These are phyloP conservation scores for Saturnia japonica DNA, from an alignment of 2,888 invertebrate species.

Conservation along the genomic window DNA sequence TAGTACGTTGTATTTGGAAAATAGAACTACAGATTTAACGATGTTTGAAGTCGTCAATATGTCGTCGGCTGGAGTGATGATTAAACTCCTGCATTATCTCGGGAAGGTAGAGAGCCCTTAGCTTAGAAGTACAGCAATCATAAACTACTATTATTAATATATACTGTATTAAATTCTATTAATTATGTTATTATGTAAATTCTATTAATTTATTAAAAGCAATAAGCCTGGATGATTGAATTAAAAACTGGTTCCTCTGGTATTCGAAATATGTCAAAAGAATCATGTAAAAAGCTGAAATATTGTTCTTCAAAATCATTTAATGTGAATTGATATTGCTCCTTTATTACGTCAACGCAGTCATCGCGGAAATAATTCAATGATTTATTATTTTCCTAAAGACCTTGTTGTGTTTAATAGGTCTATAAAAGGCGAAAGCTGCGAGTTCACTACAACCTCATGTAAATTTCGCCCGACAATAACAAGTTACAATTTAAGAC, in stretches of 20 bases:
- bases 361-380: constrained; percentile 48
- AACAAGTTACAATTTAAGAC: constrained; percentile 38
- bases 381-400: constrained; percentile 51
- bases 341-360: constrained; percentile 43
- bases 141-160: not conserved
- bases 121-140: not conserved
- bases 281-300: not conserved
- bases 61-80: not conserved
- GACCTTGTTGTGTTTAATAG: constrained; percentile 51
- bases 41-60: not conserved
- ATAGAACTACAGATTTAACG: not conserved
- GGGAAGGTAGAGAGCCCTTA: not conserved
- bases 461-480: constrained; percentile 37
- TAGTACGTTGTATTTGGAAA: not conserved
- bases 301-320: constrained; percentile 15
- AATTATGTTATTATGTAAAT: no score
- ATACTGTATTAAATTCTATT: no score
- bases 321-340: constrained; percentile 40
- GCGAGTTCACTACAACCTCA: constrained; percentile 26
- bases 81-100: not conserved
- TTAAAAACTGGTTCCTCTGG: not conserved
- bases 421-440: constrained; percentile 47
- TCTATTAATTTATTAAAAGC: not conserved
- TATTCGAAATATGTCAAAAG: not conserved
- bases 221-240: not conserved